phyloP scores from a whole-genome alignment of 2,888 invertebrate species.

The Clitarchus hookeri region DNA sequence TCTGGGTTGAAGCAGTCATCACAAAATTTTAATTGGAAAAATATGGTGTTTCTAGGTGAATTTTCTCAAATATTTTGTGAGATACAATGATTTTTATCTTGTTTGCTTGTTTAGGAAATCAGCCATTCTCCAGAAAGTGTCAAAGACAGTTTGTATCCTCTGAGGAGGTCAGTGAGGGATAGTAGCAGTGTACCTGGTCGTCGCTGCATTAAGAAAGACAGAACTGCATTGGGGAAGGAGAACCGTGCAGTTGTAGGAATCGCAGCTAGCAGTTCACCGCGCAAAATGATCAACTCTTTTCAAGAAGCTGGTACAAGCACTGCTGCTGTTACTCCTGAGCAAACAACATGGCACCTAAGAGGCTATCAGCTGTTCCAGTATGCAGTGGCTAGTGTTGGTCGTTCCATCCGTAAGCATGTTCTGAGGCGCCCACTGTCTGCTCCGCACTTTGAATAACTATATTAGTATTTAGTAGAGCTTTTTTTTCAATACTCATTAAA shows the following conservation, averaged over 20 bases:
- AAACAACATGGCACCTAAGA: conserved; percentile 11
- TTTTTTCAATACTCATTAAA: background rate
- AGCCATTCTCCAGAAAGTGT: conserved; percentile 19
- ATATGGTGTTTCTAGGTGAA: too few species aligned
- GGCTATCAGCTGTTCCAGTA: background rate
- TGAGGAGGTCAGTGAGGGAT: conserved; percentile 33
- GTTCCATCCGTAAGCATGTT: conserved; percentile 30
- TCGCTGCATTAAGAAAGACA: background rate
- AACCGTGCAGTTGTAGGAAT: background rate
- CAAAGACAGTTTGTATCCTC: conserved; percentile 38
- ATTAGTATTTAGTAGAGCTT: background rate
- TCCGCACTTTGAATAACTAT: conserved; percentile 25
- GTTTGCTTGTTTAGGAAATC: background rate
- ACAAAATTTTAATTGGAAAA: too few species aligned
- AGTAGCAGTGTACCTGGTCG: background rate
- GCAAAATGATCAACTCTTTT: too few species aligned
- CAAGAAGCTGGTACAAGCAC: background rate
- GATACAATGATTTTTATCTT: background rate
- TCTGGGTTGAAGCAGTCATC: too few species aligned
- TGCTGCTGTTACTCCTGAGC: background rate
- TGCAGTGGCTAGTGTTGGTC: conserved; percentile 26
- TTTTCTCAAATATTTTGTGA: too few species aligned
- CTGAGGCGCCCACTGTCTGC: conserved; percentile 18
- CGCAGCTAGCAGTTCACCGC: background rate
- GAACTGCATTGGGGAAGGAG: background rate